A percentile compares a stretch with the other conserved stretches of the same genome.
Conservation (phyloP, 2,797 vertebrate genomes). For the Podarcis lilfordi region DNA sequence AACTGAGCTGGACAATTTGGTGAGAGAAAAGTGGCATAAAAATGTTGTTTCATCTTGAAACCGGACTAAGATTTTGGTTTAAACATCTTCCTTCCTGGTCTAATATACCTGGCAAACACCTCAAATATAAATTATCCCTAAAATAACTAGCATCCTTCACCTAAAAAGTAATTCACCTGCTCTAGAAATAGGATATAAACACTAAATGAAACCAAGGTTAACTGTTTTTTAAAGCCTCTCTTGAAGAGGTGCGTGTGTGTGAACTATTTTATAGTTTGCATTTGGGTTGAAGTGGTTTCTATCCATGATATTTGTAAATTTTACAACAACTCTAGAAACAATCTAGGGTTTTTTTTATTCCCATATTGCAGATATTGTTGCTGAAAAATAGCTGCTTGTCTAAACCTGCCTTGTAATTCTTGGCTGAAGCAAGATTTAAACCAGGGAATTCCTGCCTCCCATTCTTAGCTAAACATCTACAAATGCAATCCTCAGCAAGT, state of each 20-base stretch:
- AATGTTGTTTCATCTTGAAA: background rate
- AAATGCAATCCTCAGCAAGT: background rate
- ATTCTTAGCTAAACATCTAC: background rate
- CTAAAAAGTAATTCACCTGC: slow-evolving; percentile 12
- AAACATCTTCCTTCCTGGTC: background rate
- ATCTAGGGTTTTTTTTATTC: background rate
- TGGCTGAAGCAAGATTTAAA: background rate
- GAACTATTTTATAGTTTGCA: background rate
- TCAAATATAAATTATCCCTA: slow-evolving; percentile 48
- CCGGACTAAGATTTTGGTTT: too few species aligned
- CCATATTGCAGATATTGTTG: background rate
- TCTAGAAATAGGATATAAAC: slow-evolving; percentile 44
- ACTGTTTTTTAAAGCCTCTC: too few species aligned
- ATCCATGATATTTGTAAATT: background rate
- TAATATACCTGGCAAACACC: background rate
- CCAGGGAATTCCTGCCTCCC: background rate
- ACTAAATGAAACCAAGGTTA: slow-evolving; percentile 31
- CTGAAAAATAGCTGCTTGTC: background rate
- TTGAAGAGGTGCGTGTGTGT: background rate
- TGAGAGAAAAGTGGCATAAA: background rate
- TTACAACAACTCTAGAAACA: background rate
- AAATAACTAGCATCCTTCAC: background rate
- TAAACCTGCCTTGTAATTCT: background rate
- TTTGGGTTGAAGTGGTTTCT: background rate
- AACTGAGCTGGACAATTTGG: background rate